Conservation (phyloP, 2,888 invertebrate genomes). For the Serripes groenlandicus region DNA sequence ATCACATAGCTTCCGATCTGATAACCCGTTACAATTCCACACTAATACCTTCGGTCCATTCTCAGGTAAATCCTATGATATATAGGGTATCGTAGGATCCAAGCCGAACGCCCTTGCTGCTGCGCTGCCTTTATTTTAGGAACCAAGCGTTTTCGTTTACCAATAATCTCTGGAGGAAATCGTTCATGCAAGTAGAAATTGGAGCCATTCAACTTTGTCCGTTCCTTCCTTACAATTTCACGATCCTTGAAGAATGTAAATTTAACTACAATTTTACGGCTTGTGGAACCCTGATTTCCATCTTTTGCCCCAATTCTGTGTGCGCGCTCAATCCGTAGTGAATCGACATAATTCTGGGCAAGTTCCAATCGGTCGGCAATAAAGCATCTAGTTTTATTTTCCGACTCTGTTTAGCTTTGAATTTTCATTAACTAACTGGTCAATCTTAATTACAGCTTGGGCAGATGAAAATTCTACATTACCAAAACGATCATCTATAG, state of each 20-base stretch:
- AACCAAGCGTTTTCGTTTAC: conserved; percentile 21
- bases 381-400: too few relatives aligned
- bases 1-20: background rate
- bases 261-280: conserved; percentile 53
- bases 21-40: conserved; percentile 25
- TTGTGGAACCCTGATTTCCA: conserved; percentile 27
- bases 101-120: background rate
- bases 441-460: too few relatives aligned
- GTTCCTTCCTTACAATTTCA: conserved; percentile 30
- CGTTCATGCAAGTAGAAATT: too few relatives aligned
- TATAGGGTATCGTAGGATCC: conserved; percentile 18
- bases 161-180: conserved; percentile 42
- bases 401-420: too few relatives aligned
- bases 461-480: too few relatives aligned
- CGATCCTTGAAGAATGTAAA: conserved; percentile 41
- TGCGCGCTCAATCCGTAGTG: too few relatives aligned
- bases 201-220: conserved; percentile 39
- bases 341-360: too few relatives aligned
- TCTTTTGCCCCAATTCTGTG: too few relatives aligned
- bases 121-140: conserved; percentile 41
- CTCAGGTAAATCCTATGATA: conserved; percentile 1
- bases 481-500: too few relatives aligned
- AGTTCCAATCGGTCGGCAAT: too few relatives aligned
- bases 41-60: background rate
- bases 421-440: too few relatives aligned